Base-by-base conservation (phyloP, 2,797 vertebrate genomes). In the Sitta carolinensis region DNA sequence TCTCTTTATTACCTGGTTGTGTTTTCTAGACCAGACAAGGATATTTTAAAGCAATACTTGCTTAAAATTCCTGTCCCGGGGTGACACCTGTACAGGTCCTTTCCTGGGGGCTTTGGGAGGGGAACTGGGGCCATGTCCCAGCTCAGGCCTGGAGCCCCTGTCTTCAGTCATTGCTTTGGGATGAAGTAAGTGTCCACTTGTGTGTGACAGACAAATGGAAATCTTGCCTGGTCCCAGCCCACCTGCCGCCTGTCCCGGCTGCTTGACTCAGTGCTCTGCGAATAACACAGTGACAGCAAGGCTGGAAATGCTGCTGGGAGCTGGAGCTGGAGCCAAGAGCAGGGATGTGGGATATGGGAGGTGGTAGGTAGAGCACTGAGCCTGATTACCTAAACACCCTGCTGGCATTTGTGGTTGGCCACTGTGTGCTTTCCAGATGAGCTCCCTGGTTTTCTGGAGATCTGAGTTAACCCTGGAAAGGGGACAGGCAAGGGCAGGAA, bases 201-300 rank as follows among this genome's bases (percentile, higher is more conserved):
- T 1, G 67, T 66, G 70, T 12, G 9, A 42, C 47, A 42, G 85
- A 77, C 43, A 26, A 64, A 11, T 57, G 73, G 83, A 92, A 94
- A 86, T 20, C 52, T 48, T 54, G 47, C 26, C 70, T 6, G 38
- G n/a, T 92, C 76, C 42, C 74, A 73, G 61, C 85, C 88, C 94
- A 95, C 91, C 86, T 96, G 92, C 89, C 1, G 79, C 68, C 68
- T 72, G 89, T 58, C 72, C 80, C 0, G 1, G 61, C 66, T 20
- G 38, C 81, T 72, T 97, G 95, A 96, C 92, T 97, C 96, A 97
- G 86, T n/a, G 10, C 11, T 20, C 92, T 73, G 76, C 0, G 92
- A 96, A 97, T 95, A 94, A 93, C 88, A 0, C 3, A 22, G 78
- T 95, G 92, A 95, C 91, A 26, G 9, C 43, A 6, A 30, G 63